A percentile compares a stretch with the other conserved stretches of the same genome.
phyloP scores from a whole-genome alignment of 2,113 vertebrate genomes.

The Amazona guildingii region DNA sequence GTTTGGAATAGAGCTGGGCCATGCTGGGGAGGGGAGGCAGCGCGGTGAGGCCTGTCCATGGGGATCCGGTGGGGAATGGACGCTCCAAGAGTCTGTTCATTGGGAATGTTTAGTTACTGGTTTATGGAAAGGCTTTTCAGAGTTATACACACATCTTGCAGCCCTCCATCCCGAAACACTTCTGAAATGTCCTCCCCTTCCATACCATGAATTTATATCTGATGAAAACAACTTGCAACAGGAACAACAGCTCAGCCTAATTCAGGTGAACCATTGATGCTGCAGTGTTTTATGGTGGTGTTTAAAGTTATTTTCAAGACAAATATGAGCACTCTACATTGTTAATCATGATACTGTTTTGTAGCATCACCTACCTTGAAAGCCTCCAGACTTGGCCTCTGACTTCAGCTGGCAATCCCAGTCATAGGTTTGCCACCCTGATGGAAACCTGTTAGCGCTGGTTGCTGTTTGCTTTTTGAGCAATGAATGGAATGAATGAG shows the following conservation, averaged over 20 bases:
- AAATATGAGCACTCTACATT: not conserved
- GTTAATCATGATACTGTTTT: fast-evolving
- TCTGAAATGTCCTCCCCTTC: not conserved
- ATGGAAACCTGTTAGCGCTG: fast-evolving
- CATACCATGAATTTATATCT: fast-evolving
- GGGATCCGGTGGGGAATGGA: fast-evolving
- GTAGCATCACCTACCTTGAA: not conserved
- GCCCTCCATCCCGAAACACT: not conserved
- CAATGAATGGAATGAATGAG: too few relatives aligned
- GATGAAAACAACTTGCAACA: fast-evolving
- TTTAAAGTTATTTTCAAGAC: fast-evolving
- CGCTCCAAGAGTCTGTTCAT: fast-evolving
- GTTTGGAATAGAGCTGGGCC: not conserved
- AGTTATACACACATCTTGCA: fast-evolving
- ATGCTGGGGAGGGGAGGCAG: fast-evolving
- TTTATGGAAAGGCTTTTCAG: not conserved
- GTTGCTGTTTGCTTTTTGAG: fast-evolving
- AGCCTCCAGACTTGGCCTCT: not conserved
- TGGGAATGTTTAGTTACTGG: not conserved
- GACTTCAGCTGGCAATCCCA: fast-evolving
- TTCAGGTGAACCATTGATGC: not conserved
- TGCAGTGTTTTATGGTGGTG: fast-evolving
- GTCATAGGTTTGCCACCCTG: fast-evolving
- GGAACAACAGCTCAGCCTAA: not conserved
- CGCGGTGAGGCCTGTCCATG: fast-evolving